phyloP scores from a whole-genome alignment of 2,888 invertebrate species.

The Zygaena filipendulae region DNA sequence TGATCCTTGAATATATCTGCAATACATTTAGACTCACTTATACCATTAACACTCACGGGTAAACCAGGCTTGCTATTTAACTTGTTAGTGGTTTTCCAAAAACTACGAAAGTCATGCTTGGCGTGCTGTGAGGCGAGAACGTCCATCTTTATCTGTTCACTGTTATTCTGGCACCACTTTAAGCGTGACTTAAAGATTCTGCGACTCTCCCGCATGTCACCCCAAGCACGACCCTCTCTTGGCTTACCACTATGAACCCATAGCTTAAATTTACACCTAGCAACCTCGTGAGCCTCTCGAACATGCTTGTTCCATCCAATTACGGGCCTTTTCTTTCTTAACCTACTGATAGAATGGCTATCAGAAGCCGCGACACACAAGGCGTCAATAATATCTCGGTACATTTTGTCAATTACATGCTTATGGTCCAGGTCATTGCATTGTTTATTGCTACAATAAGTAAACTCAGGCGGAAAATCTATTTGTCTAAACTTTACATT shows the following conservation, averaged over 20 bases:
- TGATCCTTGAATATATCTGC: conserved; percentile 7
- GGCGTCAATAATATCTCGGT: conserved; percentile 11
- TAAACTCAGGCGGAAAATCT: conserved; percentile 10
- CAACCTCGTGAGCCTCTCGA: conserved; percentile 1
- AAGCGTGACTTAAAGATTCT: too few species aligned
- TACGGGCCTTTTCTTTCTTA: too few species aligned
- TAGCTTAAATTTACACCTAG: conserved; percentile 2
- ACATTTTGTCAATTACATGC: conserved; percentile 12
- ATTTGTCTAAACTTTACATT: conserved; percentile 6
- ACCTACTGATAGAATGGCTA: too few species aligned
- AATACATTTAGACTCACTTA: conserved; percentile 4
- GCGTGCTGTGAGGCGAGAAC: too few species aligned
- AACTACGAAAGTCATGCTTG: too few species aligned
- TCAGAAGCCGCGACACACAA: conserved; percentile 2
- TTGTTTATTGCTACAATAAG: conserved; percentile 7
- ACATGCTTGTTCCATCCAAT: conserved; percentile 11
- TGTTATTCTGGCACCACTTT: too few species aligned
- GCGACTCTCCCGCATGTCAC: too few species aligned
- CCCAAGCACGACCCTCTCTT: too few species aligned
- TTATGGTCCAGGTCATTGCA: conserved; percentile 11
- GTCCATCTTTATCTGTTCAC: too few species aligned
- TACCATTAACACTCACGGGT: conserved; percentile 13
- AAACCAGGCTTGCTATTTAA: conserved; percentile 13
- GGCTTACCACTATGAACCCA: too few species aligned
- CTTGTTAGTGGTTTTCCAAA: conserved; percentile 6